A percentile compares a stretch with the other conserved stretches of the same genome.
Conservation (phyloP, 2,888 invertebrate species). For the Seira ritae region DNA sequence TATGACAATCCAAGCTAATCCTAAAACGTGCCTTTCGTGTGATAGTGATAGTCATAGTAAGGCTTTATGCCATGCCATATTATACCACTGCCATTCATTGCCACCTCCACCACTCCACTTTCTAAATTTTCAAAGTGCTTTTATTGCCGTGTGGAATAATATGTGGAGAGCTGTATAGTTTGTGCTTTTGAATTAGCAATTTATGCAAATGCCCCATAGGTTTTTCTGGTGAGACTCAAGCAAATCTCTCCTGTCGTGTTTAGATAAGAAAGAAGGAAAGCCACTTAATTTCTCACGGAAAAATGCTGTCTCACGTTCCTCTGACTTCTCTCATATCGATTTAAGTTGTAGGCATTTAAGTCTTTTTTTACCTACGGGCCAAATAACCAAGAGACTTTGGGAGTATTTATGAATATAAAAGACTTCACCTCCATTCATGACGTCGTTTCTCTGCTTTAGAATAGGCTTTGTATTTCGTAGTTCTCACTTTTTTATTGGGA, state of each 20-base stretch:
- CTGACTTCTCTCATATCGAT: slow-evolving; percentile 10
- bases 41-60: background rate
- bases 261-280: slow-evolving; percentile 59
- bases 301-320: slow-evolving; percentile 70
- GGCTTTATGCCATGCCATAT: background rate
- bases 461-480: background rate
- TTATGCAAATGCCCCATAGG: slow-evolving; percentile 60
- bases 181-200: slow-evolving; percentile 60
- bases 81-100: too few relatives aligned
- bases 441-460: background rate
- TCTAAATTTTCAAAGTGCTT: background rate
- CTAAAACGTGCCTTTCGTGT: slow-evolving; percentile 12
- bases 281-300: slow-evolving; percentile 65
- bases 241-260: slow-evolving; percentile 67
- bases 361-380: background rate
- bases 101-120: background rate
- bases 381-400: background rate
- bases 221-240: slow-evolving; percentile 58
- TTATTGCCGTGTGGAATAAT: slow-evolving; percentile 1
- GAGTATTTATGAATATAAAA: slow-evolving; percentile 17
- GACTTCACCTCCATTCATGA: slow-evolving; percentile 16
- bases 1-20: slow-evolving; percentile 6
- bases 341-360: background rate
- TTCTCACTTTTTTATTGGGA: background rate
- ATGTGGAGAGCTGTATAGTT: slow-evolving; percentile 24